Evolutionary conservation across 2,888 invertebrate species (phyloP).

Genomic region (Urechis unicinctus): DNA sequence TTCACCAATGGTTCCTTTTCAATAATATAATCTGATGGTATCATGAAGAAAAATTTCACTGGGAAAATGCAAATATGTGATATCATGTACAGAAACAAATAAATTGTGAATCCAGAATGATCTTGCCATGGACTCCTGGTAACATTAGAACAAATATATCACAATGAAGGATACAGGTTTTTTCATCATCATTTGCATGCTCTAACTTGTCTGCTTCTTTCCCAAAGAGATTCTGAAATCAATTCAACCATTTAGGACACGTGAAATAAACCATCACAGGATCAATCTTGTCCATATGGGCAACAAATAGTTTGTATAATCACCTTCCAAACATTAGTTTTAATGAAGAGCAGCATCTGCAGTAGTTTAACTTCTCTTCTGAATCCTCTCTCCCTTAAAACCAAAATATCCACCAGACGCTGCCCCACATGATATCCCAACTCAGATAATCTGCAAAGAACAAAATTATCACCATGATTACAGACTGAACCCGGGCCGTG

Average conservation of each 20-base stretch:
- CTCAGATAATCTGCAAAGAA: conserved; percentile 71
- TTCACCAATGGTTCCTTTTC: conserved; percentile 97
- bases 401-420: conserved; percentile 85
- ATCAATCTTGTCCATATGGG: background rate
- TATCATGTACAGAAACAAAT: no score
- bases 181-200: conserved; percentile 96
- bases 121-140: background rate
- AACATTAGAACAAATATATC: background rate
- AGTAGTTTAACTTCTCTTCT: conserved; percentile 92
- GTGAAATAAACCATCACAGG: background rate
- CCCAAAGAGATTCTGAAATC: conserved; percentile 79
- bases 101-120: no score
- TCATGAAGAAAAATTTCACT: background rate
- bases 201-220: conserved; percentile 98
- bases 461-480: no score
- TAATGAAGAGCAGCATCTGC: conserved; percentile 90
- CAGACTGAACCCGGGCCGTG: no score
- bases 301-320: conserved; percentile 5
- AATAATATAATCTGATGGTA: conserved; percentile 74
- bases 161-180: conserved; percentile 62
- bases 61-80: background rate
- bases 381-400: conserved; percentile 84
- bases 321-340: conserved; percentile 95
- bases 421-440: conserved; percentile 92
- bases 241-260: background rate